Percentiles rank a stretch among this genome's conserved stretches.
Conservation (phyloP, 30 jellyfish, hydroid and myxozoan genomes). For the Hydractinia echinata region DNA sequence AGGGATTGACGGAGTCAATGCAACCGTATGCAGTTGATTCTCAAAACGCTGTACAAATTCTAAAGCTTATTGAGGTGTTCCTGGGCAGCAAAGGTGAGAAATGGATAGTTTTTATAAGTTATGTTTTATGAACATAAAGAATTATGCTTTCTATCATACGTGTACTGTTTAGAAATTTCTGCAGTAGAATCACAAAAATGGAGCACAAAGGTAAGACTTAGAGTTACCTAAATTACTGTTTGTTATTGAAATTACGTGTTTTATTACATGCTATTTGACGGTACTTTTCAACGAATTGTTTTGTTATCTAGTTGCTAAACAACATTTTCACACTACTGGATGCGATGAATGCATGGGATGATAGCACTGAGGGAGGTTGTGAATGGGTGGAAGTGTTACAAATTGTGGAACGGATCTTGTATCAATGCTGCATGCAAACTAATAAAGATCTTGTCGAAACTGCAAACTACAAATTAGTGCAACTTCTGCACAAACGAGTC, state of each 20-base stretch:
- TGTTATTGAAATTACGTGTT: background rate
- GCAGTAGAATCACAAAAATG: conserved; percentile 24
- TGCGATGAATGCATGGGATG: conserved; percentile 95
- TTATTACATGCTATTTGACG: background rate
- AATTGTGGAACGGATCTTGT: conserved; percentile 58
- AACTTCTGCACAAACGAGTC: conserved; percentile 61
- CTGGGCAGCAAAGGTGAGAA: conserved; percentile 58
- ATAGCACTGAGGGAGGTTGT: conserved; percentile 88
- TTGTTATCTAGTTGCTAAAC: conserved; percentile 44
- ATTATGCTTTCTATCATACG: background rate
- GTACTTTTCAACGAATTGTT: background rate
- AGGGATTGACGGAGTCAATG: conserved; percentile 52
- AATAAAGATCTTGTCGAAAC: conserved; percentile 50
- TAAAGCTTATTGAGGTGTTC: conserved; percentile 73
- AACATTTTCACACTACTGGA: conserved; percentile 55
- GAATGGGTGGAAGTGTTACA: conserved; percentile 91
- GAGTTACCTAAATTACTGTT: background rate
- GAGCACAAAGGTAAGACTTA: conserved; percentile 34
- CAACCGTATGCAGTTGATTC: conserved; percentile 87
- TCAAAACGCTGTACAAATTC: conserved; percentile 78
- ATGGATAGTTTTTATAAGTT: background rate
- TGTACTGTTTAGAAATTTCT: conserved; percentile 19
- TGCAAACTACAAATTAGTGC: conserved; percentile 57
- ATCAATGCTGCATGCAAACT: conserved; percentile 41
- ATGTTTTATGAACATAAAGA: background rate